Evolutionary conservation across 2,797 vertebrate genomes (phyloP), one percentile per base, ranked within the genome.

Genomic region (Coccyzus lansbergi): DNA sequence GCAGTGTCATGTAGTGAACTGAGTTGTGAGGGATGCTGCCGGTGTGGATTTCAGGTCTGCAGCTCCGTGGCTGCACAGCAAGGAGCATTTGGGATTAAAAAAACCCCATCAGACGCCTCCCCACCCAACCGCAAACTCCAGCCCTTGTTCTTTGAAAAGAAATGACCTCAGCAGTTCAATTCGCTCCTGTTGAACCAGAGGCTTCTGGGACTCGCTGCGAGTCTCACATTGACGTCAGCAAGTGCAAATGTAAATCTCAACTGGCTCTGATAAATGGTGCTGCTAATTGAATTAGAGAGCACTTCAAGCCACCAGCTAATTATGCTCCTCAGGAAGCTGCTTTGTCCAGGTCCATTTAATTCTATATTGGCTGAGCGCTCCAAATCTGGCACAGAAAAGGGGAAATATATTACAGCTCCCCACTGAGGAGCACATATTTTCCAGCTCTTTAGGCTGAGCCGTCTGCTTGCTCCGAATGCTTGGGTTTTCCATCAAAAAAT

Each of bases 201-300:
- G 92, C 97, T 94, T 67, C 88, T 91, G 97, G 97, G 96, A 94
- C 88, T 79, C 33, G 1, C 88, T 90, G 83, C 1, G 9, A 81
- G 92, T 83, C 97, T 95, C 96, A 34, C 84, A 36, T 55, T 96
- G 97, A 97, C 93, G 94, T 98, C 98, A 97, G 94, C 87, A 46
- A 96, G 96, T 76, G 91, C 96, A 94, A 95, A 96, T 94, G 97
- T 71, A 88, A 96, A 90, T 96, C 95, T 97, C 96, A 83, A 86
- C 88, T 86, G 76, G 90, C 95, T 89, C 96, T 95, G 91, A 97
- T 97, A 97, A 97, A 97, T 94, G 94, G 90, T 87, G 86, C 96
- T 96, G 96, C 91, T 98, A 97, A 98, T 97, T 97, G 97, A 98
- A 97, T 98, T 97, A 97, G 97, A 97, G 96, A 96, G 95, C 90